Conservation (phyloP, 2,113 vertebrate species). For the Megaceryle torquata region DNA sequence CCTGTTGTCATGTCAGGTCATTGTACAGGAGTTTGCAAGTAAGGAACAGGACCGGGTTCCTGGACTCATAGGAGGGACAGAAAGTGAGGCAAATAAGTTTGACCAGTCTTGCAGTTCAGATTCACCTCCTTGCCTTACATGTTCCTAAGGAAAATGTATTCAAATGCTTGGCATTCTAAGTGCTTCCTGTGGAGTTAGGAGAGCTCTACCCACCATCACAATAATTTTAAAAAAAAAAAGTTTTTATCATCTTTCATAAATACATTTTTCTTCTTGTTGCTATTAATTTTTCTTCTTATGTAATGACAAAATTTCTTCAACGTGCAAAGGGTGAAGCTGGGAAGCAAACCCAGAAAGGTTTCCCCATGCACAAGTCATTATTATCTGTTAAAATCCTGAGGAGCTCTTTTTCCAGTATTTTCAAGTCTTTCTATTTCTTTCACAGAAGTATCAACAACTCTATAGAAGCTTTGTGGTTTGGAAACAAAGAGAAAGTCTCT, state of each 20-base stretch:
- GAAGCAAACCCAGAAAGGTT: not conserved
- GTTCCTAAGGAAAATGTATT: not conserved
- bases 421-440: not conserved
- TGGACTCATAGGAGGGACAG: not conserved
- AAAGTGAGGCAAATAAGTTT: not conserved
- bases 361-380: not conserved
- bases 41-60: not conserved
- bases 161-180: not conserved
- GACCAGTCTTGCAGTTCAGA: not conserved
- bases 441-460: not conserved
- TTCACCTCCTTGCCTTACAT: not conserved
- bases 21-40: not conserved
- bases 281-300: not conserved
- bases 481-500: not conserved
- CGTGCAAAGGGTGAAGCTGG: not conserved
- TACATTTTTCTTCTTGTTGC: not conserved
- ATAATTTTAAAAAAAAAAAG: not conserved
- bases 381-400: not conserved
- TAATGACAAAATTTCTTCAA: not conserved
- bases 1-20: not conserved
- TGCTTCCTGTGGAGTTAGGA: not conserved
- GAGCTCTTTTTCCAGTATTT: not conserved
- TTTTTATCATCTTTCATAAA: not conserved
- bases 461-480: not conserved
- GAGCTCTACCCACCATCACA: not conserved